Evolutionary conservation across 2,888 invertebrate species (phyloP).

Genomic region (Tridacna gigas): DNA sequence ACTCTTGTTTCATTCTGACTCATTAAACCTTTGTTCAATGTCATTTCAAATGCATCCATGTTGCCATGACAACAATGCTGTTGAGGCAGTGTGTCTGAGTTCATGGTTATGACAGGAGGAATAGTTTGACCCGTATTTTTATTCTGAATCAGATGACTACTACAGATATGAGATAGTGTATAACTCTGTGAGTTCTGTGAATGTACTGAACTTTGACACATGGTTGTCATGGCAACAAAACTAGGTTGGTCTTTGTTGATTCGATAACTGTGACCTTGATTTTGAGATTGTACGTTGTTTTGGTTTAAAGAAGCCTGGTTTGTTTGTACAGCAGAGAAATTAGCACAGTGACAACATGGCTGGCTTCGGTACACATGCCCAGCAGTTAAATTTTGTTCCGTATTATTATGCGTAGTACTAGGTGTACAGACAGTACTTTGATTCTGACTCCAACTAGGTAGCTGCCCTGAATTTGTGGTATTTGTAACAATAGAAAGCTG

Average conservation of each 20-base stretch:
- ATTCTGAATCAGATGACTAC: neutral
- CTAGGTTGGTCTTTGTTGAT: conserved; percentile 7
- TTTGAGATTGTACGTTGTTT: conserved; percentile 16
- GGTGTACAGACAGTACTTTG: neutral
- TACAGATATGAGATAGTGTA: neutral
- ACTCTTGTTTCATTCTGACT: neutral
- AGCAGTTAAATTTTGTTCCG: conserved; percentile 19
- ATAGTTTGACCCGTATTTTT: neutral
- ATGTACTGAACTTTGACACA: conserved; percentile 13
- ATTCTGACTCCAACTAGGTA: conserved; percentile 30
- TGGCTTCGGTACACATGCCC: conserved; percentile 15
- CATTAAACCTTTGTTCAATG: conserved; percentile 3
- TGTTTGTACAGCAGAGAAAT: conserved; percentile 3
- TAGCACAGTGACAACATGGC: neutral
- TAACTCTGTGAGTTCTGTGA: neutral
- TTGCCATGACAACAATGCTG: conserved; percentile 12
- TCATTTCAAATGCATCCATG: neutral
- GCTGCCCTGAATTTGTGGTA: conserved; percentile 40
- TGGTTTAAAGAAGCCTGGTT: neutral
- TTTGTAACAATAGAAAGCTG: conserved; percentile 56
- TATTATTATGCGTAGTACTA: conserved; percentile 17
- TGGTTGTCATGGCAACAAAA: conserved; percentile 22
- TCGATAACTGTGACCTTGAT: conserved; percentile 34
- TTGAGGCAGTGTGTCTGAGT: neutral
- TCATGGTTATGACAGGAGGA: neutral